Percentiles rank a stretch among this genome's conserved stretches.
phyloP scores from a whole-genome alignment of 1,140 invertebrate species.

The Zaprionus ghesquierei region DNA sequence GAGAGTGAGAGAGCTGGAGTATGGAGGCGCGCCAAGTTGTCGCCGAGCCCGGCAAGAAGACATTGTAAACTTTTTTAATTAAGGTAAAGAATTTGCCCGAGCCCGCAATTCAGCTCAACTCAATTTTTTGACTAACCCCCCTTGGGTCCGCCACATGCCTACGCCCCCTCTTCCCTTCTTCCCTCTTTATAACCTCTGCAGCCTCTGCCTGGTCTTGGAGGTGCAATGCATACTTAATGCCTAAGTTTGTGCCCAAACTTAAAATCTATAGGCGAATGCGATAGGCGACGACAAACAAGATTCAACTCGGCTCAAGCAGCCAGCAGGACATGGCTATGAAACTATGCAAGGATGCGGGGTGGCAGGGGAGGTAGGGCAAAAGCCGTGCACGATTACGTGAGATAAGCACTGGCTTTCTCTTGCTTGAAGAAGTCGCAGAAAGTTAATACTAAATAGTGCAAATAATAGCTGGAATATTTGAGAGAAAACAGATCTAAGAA shows the following conservation, averaged over 20 bases:
- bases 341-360: background rate
- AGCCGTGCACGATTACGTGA: background rate
- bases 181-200: background rate
- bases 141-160: background rate
- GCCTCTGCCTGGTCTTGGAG: background rate
- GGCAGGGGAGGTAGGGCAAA: background rate
- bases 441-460: background rate
- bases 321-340: background rate
- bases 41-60: conserved; percentile 50
- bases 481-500: no score
- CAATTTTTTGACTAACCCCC: conserved; percentile 24
- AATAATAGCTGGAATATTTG: no score
- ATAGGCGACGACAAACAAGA: background rate
- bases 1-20: background rate
- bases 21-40: conserved; percentile 38
- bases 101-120: conserved; percentile 33
- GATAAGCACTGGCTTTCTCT: background rate
- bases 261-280: background rate
- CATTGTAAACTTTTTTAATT: conserved; percentile 77
- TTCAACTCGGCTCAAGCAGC: background rate
- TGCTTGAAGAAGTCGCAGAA: background rate
- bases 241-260: conserved; percentile 16
- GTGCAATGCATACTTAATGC: conserved; percentile 33
- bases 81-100: conserved; percentile 70
- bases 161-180: background rate